Evolutionary conservation across 2,888 invertebrate species (phyloP).

Genomic region (Blera fallax): DNA sequence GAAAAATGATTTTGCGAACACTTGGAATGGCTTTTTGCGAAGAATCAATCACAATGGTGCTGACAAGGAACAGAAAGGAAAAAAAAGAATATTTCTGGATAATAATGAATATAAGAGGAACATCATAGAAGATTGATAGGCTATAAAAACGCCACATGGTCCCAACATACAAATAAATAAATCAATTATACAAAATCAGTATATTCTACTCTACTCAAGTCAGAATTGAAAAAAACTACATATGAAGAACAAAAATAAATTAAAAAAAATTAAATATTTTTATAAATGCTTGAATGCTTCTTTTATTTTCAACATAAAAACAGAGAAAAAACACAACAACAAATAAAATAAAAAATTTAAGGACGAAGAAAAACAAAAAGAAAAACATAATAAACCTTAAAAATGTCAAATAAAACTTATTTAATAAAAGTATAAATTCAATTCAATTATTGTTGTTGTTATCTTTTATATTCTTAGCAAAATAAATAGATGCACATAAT

Average conservation of each 20-base stretch:
- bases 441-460: background rate
- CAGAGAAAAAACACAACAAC: constrained; percentile 29
- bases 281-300: constrained; percentile 26
- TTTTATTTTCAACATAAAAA: constrained; percentile 40
- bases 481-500: constrained; percentile 44
- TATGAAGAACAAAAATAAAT: too few species aligned
- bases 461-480: constrained; percentile 28
- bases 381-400: constrained; percentile 9
- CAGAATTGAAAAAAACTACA: background rate
- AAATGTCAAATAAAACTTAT: constrained; percentile 9
- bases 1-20: too few species aligned
- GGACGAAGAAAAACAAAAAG: background rate
- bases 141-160: background rate
- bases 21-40: too few species aligned
- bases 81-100: too few species aligned
- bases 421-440: constrained; percentile 30
- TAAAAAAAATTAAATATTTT: background rate
- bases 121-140: background rate
- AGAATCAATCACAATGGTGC: too few species aligned
- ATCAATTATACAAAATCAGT: background rate
- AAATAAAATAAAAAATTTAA: background rate
- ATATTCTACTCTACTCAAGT: background rate
- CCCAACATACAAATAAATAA: background rate
- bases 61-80: too few species aligned
- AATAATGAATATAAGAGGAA: background rate